These are phyloP conservation scores for Eilema sororculum DNA, from an alignment of 2,888 invertebrate species.

Conservation along the genomic window DNA sequence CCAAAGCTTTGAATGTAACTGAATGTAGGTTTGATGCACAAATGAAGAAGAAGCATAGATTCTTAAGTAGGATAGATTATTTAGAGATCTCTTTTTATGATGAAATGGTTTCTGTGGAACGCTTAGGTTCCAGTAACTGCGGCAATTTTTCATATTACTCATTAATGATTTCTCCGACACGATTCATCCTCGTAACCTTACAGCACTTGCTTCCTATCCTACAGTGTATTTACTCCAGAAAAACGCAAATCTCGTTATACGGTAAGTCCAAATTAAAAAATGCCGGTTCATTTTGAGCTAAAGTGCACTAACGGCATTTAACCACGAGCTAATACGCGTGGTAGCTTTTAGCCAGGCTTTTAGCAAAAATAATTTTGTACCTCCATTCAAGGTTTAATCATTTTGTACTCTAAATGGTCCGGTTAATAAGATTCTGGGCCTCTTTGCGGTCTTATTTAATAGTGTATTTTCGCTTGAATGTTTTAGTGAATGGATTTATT, in stretches of 20 bases:
- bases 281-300: constrained; percentile 41
- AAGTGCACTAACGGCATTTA: constrained; percentile 42
- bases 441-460: constrained; percentile 1
- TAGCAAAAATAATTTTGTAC: constrained; percentile 61
- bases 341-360: constrained; percentile 65
- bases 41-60: no score
- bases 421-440: constrained; percentile 25
- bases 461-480: neutral
- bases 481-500: neutral
- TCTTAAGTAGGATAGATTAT: no score
- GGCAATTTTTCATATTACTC: no score
- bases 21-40: no score
- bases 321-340: constrained; percentile 58
- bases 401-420: constrained; percentile 29
- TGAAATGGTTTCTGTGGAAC: no score
- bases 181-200: neutral
- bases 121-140: no score
- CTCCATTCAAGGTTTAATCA: constrained; percentile 41
- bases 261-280: constrained; percentile 35
- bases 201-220: neutral
- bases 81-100: no score
- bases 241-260: constrained; percentile 10
- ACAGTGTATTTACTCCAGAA: neutral
- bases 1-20: no score
- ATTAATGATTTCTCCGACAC: neutral